Percentiles rank a stretch among this genome's conserved stretches.
Conservation (phyloP, 2,797 vertebrate genomes). For the Malurus leucopterus region DNA sequence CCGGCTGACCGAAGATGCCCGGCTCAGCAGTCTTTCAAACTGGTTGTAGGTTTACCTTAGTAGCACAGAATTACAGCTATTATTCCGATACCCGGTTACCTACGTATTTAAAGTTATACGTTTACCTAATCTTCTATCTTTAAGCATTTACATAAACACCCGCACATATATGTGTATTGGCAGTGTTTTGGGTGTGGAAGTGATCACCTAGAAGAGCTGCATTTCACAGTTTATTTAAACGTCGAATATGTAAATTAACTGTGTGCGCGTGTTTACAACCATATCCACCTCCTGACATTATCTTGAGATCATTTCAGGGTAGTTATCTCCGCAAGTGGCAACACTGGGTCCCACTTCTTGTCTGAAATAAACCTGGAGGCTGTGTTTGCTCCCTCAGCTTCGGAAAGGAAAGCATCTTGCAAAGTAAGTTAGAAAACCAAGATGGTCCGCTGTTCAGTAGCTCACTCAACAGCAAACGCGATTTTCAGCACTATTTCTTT, state of each 20-base stretch:
- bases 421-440: neutral
- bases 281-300: constrained; percentile 22
- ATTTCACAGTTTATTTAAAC: constrained; percentile 10
- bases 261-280: neutral
- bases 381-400: neutral
- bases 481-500: neutral
- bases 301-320: neutral
- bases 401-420: neutral
- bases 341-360: neutral
- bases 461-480: neutral
- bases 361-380: neutral
- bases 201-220: neutral
- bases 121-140: neutral
- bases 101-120: neutral
- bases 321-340: constrained; percentile 5
- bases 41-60: constrained; percentile 40
- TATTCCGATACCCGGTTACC: too few species aligned
- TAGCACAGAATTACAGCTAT: neutral
- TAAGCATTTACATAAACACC: too few species aligned
- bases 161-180: rapidly evolving
- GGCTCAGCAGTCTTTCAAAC: constrained; percentile 43
- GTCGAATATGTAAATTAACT: constrained; percentile 2
- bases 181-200: neutral
- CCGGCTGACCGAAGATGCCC: constrained; percentile 18
- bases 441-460: neutral